A percentile compares a stretch with the other conserved stretches of the same genome.
Conservation (phyloP, 2,888 invertebrate species). For the Dryadula phaetusa region DNA sequence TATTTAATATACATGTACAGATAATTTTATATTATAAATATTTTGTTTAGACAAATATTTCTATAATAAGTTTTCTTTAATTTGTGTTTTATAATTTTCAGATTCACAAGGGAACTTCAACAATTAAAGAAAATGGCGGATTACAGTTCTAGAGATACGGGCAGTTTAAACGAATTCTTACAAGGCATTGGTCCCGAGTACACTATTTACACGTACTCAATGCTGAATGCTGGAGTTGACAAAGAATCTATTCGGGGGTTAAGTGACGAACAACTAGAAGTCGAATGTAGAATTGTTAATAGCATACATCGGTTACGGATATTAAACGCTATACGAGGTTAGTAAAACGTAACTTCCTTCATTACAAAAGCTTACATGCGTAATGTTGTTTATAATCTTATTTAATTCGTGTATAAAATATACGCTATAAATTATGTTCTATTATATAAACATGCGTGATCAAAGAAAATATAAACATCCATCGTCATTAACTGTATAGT, state of each 20-base stretch:
- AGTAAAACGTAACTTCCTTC: slow-evolving; percentile 35
- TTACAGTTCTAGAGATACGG: slow-evolving; percentile 96
- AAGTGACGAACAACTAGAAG: slow-evolving; percentile 95
- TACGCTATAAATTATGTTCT: slow-evolving; percentile 16
- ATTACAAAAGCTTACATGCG: background rate
- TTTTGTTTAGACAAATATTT: too few relatives aligned
- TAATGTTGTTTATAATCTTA: slow-evolving; percentile 26
- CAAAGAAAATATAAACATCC: slow-evolving; percentile 17
- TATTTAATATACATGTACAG: too few relatives aligned
- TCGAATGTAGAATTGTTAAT: slow-evolving; percentile 96
- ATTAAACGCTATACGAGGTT: slow-evolving; percentile 92
- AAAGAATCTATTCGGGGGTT: slow-evolving; percentile 93
- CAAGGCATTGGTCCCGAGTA: slow-evolving; percentile 94
- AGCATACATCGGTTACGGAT: slow-evolving; percentile 97
- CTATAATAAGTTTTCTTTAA: background rate
- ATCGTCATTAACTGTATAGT: slow-evolving; percentile 1
- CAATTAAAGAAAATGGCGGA: slow-evolving; percentile 98
- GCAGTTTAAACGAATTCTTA: slow-evolving; percentile 94
- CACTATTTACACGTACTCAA: slow-evolving; percentile 97
- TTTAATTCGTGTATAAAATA: background rate
- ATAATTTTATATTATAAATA: too few relatives aligned
- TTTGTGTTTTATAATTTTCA: slow-evolving; percentile 56
- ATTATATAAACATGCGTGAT: slow-evolving; percentile 18
- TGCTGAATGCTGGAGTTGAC: slow-evolving; percentile 98
- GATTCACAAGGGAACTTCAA: slow-evolving; percentile 96